Conservation (phyloP, 2,888 invertebrate genomes). For the Heliconius aoede region DNA sequence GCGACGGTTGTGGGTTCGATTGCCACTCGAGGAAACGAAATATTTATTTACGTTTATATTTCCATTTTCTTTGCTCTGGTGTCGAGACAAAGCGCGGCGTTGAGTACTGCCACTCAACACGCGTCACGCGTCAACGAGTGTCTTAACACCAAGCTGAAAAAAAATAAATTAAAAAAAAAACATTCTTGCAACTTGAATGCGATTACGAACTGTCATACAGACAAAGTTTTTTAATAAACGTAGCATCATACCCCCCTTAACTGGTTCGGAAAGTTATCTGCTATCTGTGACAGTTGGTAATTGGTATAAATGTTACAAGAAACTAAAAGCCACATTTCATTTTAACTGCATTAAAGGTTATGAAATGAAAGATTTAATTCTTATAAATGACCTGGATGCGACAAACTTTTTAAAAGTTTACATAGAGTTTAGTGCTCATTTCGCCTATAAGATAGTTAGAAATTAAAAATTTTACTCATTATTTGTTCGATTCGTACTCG, state of each 20-base stretch:
- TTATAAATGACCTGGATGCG: slow-evolving; percentile 20
- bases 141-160: too few relatives aligned
- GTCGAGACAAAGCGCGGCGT: too few relatives aligned
- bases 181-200: neutral
- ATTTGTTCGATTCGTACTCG: too few relatives aligned
- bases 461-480: too few relatives aligned
- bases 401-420: slow-evolving; percentile 14
- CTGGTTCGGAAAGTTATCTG: slow-evolving; percentile 21
- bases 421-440: neutral
- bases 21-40: too few relatives aligned
- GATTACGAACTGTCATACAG: slow-evolving; percentile 14
- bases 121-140: too few relatives aligned
- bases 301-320: slow-evolving; percentile 14
- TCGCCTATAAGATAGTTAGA: neutral
- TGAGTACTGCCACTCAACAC: too few relatives aligned
- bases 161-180: neutral
- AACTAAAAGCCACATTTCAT: slow-evolving; percentile 10
- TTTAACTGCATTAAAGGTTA: slow-evolving; percentile 18
- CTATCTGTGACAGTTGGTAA: slow-evolving; percentile 27
- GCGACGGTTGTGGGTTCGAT: too few relatives aligned
- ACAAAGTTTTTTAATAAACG: slow-evolving; percentile 24
- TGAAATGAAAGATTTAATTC: slow-evolving; percentile 19
- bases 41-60: too few relatives aligned
- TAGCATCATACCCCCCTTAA: slow-evolving; percentile 13
- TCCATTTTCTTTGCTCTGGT: too few relatives aligned